Conservation (phyloP, 2,113 vertebrate species). For the Lophochroa leadbeateri region DNA sequence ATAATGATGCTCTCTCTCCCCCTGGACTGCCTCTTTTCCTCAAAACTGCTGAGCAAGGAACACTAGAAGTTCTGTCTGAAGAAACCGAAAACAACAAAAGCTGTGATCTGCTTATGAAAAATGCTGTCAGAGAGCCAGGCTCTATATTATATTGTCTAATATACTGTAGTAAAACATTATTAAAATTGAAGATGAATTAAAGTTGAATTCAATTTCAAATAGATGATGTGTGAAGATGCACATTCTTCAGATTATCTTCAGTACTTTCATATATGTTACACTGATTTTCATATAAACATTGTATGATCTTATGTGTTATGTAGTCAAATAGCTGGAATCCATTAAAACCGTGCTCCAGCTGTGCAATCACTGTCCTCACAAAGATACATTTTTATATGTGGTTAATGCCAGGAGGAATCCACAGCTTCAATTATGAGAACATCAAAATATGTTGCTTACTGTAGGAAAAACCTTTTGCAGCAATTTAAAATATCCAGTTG, state of each 20-base stretch:
- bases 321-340: constrained; percentile 45
- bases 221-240: background rate
- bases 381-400: constrained; percentile 30
- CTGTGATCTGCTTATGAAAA: background rate
- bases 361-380: constrained; percentile 38
- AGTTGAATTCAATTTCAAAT: background rate
- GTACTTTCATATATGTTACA: background rate
- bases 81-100: constrained; percentile 7
- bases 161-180: background rate
- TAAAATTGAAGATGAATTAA: background rate
- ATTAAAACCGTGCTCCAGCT: constrained; percentile 54
- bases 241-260: background rate
- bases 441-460: constrained; percentile 58
- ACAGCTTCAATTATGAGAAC: constrained; percentile 28
- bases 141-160: background rate
- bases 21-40: background rate
- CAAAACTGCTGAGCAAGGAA: background rate
- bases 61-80: background rate
- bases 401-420: constrained; percentile 33
- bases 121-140: background rate
- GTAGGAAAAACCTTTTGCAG: constrained; percentile 48
- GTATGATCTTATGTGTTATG: background rate
- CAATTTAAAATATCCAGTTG: constrained; percentile 51
- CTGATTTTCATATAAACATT: background rate
- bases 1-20: background rate